Evolutionary conservation across 2,113 vertebrate genomes (phyloP).

Genomic region (Heterochromis multidens): DNA sequence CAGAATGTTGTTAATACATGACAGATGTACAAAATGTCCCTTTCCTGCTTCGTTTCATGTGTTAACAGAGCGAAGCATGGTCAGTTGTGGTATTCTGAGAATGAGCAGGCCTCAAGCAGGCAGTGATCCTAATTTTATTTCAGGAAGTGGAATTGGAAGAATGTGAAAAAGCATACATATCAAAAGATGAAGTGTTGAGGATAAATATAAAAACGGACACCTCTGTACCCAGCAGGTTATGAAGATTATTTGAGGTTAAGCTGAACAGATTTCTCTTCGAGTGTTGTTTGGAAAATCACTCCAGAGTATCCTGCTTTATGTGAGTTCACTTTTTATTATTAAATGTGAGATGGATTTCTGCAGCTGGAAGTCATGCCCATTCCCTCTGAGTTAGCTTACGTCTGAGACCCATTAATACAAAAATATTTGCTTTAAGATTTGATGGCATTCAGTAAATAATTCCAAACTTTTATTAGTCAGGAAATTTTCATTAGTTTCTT

Average conservation of each 20-base stretch:
- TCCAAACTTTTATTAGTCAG: conserved; percentile 2
- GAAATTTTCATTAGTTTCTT: conserved; percentile 44
- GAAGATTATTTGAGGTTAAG: conserved; percentile 14
- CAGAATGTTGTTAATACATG: neutral
- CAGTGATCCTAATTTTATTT: conserved; percentile 43
- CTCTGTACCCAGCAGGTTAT: neutral
- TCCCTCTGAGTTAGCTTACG: neutral
- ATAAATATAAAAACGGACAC: conserved; percentile 34
- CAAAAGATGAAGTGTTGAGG: conserved; percentile 30
- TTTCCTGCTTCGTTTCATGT: neutral
- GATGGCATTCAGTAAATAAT: conserved; percentile 27
- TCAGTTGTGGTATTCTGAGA: conserved; percentile 17
- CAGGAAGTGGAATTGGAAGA: conserved; percentile 51
- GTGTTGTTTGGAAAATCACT: conserved; percentile 21
- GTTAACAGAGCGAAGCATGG: conserved; percentile 10
- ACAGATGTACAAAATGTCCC: neutral
- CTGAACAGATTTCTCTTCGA: conserved; percentile 6
- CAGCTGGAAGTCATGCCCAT: neutral
- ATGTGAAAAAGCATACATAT: conserved; percentile 59
- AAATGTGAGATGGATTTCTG: conserved; percentile 4
- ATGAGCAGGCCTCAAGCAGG: neutral
- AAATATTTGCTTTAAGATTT: conserved; percentile 8
- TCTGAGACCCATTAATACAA: conserved; percentile 12
- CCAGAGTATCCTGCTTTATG: neutral
- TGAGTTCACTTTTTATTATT: conserved; percentile 11